phyloP scores from a whole-genome alignment of 2,888 invertebrate species.

The Thymelicus lineola region DNA sequence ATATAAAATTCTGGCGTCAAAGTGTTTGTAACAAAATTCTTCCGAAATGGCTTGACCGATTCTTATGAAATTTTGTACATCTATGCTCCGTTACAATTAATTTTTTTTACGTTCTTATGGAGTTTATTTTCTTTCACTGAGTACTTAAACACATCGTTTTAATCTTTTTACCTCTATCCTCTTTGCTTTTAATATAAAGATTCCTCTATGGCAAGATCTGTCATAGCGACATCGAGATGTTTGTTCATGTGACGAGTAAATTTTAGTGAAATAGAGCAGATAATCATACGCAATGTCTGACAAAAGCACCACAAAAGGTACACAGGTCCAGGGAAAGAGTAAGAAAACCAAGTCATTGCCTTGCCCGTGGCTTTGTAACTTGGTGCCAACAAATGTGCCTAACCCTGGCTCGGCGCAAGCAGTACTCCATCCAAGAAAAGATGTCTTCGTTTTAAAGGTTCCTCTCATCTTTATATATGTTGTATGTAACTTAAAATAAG shows the following conservation, averaged over 20 bases:
- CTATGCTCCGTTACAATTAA: too few relatives aligned
- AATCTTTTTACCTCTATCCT: too few relatives aligned
- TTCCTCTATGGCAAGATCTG: not conserved
- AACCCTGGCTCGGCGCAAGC: slow-evolving; percentile 62
- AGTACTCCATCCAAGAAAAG: slow-evolving; percentile 85
- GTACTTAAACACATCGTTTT: too few relatives aligned
- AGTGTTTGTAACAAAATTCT: too few relatives aligned
- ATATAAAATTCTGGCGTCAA: too few relatives aligned
- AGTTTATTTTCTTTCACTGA: too few relatives aligned
- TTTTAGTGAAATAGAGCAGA: slow-evolving; percentile 27
- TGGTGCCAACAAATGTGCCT: slow-evolving; percentile 67
- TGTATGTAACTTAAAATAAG: too few relatives aligned
- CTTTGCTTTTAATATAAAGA: too few relatives aligned
- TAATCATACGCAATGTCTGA: slow-evolving; percentile 43
- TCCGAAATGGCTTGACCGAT: too few relatives aligned
- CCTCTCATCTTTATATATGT: not conserved
- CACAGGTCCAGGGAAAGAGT: slow-evolving; percentile 51
- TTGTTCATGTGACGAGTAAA: slow-evolving; percentile 9
- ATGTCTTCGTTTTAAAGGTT: slow-evolving; percentile 86
- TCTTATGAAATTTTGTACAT: too few relatives aligned
- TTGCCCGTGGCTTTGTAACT: slow-evolving; percentile 64
- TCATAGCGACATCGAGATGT: slow-evolving; percentile 10
- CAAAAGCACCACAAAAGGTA: slow-evolving; percentile 47
- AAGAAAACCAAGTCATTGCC: slow-evolving; percentile 44
- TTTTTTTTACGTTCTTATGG: too few relatives aligned